These are phyloP conservation scores for Alectoris magna DNA, from an alignment of 2,797 vertebrate genomes.

Conservation along the genomic window DNA sequence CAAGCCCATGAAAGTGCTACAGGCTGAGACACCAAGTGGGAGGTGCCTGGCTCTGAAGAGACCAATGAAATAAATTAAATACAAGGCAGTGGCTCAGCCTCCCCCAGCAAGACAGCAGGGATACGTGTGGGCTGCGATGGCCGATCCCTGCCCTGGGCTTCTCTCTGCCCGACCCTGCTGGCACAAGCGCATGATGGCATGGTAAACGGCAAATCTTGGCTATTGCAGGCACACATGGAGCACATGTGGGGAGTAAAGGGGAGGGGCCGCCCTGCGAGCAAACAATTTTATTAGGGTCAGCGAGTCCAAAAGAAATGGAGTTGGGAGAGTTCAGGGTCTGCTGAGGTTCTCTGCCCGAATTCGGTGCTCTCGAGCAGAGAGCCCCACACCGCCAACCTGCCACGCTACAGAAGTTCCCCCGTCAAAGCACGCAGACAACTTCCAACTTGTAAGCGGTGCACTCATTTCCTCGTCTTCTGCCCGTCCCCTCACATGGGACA, in stretches of 20 bases:
- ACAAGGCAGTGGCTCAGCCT: constrained; percentile 46
- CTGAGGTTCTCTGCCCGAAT: background rate
- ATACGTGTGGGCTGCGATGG: background rate
- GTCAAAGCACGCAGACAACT: background rate
- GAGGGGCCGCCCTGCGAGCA: background rate
- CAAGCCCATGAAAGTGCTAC: constrained; percentile 51
- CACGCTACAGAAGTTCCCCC: background rate
- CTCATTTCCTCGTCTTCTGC: background rate
- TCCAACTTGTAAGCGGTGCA: background rate
- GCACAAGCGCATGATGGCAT: background rate
- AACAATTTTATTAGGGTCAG: constrained; percentile 32
- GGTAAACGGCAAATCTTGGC: background rate
- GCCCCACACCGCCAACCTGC: background rate
- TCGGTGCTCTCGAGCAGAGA: background rate
- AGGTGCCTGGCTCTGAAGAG: constrained; percentile 16
- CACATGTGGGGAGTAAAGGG: constrained; percentile 19
- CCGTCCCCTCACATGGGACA: background rate
- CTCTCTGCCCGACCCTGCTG: background rate
- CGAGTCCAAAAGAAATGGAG: background rate
- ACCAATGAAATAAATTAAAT: constrained; percentile 67
- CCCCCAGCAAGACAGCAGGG: background rate
- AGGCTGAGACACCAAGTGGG: constrained; percentile 52
- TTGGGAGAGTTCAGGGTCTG: background rate
- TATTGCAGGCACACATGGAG: background rate
- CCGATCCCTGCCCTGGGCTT: background rate